Conservation (phyloP, 2,113 vertebrate species). For the Calyptommatus sinebrachiatus region DNA sequence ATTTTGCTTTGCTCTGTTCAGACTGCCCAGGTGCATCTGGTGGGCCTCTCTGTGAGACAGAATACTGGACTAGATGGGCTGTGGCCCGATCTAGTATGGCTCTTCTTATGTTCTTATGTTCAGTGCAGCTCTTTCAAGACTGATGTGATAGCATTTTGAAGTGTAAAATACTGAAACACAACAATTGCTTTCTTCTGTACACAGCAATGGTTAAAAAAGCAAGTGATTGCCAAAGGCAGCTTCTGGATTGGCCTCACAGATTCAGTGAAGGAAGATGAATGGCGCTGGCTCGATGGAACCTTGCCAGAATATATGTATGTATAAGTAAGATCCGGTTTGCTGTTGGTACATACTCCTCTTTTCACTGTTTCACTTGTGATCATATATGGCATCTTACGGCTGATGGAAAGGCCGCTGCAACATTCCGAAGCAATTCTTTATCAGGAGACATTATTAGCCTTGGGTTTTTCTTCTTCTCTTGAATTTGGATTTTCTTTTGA, state of each 20-base stretch:
- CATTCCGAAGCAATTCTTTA: constrained; percentile 28
- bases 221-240: constrained; percentile 79
- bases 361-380: background rate
- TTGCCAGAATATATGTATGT: constrained; percentile 84
- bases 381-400: background rate
- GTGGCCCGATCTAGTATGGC: no score
- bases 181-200: constrained; percentile 39
- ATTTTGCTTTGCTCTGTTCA: no score
- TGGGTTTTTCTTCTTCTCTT: background rate
- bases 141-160: constrained; percentile 4
- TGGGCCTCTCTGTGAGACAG: no score
- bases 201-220: constrained; percentile 88
- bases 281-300: constrained; percentile 91
- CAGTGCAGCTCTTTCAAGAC: background rate
- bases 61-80: no score
- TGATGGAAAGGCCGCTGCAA: constrained; percentile 11
- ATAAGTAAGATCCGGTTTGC: constrained; percentile 31
- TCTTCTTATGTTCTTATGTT: no score
- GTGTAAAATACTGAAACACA: background rate
- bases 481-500: background rate
- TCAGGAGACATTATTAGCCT: constrained; percentile 7
- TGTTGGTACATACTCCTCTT: background rate
- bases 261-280: constrained; percentile 77
- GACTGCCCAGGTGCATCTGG: no score
- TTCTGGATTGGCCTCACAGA: constrained; percentile 95